Percentiles rank a stretch among this genome's conserved stretches.
phyloP scores from a whole-genome alignment of 2,888 invertebrate species.

The Leptarthrus brevirostris region DNA sequence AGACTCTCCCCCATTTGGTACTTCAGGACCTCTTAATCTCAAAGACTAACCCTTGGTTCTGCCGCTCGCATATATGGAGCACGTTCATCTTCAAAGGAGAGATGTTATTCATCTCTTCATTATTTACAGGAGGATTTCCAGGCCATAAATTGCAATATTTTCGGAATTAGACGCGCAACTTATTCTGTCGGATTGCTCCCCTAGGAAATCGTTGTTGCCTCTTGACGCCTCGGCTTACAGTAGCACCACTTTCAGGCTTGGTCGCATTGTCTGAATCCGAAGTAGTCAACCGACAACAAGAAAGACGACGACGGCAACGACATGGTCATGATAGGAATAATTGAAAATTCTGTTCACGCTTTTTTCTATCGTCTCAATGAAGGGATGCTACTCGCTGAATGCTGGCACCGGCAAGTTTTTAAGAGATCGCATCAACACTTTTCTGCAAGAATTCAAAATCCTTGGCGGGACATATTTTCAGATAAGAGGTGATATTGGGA shows the following conservation, averaged over 20 bases:
- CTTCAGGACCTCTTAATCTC: conserved; percentile 43
- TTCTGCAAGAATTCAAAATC: too few species aligned
- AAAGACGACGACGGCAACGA: neutral
- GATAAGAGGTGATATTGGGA: too few species aligned
- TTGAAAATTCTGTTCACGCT: conserved; percentile 46
- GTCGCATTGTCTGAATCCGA: neutral
- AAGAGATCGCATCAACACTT: too few species aligned
- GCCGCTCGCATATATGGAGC: conserved; percentile 1
- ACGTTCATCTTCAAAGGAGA: conserved; percentile 36
- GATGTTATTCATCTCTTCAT: conserved; percentile 47
- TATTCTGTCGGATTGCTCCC: neutral
- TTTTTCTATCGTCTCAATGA: conserved; percentile 29
- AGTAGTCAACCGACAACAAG: neutral
- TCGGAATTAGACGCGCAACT: conserved; percentile 48
- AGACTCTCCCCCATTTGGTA: conserved; percentile 1
- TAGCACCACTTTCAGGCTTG: neutral
- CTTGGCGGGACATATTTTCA: too few species aligned
- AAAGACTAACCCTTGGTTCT: conserved; percentile 1
- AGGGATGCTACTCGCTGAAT: neutral
- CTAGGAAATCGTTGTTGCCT: neutral
- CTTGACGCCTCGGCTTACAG: neutral
- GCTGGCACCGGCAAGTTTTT: too few species aligned
- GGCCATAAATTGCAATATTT: conserved; percentile 53
- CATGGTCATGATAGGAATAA: conserved; percentile 14
- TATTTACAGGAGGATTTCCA: conserved; percentile 53